Evolutionary conservation across 2,113 vertebrate genomes (phyloP).

Genomic region (Cochlearius cochlearius): DNA sequence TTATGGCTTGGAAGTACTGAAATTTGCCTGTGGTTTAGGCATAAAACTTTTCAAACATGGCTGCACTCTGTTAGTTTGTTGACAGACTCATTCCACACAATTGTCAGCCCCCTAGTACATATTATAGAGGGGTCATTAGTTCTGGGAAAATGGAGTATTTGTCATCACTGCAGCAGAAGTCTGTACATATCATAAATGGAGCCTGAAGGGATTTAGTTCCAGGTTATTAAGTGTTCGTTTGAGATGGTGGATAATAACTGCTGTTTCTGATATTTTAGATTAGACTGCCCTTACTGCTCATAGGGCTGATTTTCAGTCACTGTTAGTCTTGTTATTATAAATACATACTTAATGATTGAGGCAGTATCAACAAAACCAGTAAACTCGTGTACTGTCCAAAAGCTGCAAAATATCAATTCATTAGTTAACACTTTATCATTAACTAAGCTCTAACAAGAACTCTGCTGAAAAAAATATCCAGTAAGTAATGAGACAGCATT

Average conservation of each 20-base stretch:
- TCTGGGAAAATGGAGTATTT: conserved; percentile 48
- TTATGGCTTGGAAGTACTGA: background rate
- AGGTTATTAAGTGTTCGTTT: conserved; percentile 66
- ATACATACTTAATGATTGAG: conserved; percentile 2
- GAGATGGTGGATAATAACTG: conserved; percentile 27
- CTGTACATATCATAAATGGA: conserved; percentile 57
- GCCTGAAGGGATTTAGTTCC: conserved; percentile 68
- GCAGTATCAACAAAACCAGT: background rate
- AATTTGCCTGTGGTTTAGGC: conserved; percentile 23
- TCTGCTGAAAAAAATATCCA: background rate
- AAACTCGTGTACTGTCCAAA: background rate
- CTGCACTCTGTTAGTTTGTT: conserved; percentile 38
- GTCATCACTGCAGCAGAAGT: conserved; percentile 54
- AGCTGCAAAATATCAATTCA: background rate
- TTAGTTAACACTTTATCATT: background rate
- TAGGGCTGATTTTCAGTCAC: conserved; percentile 12
- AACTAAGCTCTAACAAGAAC: background rate
- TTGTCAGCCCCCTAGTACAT: conserved; percentile 23
- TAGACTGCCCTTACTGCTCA: background rate
- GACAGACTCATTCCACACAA: conserved; percentile 45
- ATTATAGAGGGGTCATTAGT: conserved; percentile 61
- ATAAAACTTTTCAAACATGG: conserved; percentile 28
- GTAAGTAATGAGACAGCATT: background rate
- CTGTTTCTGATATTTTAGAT: conserved; percentile 42
- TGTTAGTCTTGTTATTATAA: conserved; percentile 8